Evolutionary conservation across 2,113 vertebrate genomes (phyloP), one percentile per base, ranked within the genome.

Genomic region (Pluvialis apricaria): DNA sequence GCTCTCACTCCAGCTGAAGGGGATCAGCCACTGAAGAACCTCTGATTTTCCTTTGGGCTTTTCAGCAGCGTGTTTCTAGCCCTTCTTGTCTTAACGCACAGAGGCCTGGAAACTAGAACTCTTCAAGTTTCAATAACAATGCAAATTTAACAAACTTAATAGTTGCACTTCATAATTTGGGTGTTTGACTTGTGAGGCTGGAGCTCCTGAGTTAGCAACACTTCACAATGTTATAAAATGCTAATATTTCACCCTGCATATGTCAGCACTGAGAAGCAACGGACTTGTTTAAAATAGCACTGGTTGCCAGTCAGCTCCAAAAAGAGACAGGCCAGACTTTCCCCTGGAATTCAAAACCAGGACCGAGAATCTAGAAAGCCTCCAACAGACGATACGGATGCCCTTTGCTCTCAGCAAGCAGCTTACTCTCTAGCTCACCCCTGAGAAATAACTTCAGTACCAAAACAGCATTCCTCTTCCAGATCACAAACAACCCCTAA

Each of bases 381-480:
- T 61, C 32, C 1, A 3, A 80, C 17, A 78, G 19, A 22, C 0
- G 1, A 66, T 20, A 31, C 0, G 2, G 18, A 38, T 54, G n/a
- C 34, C n/a, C 42, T 81, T 72, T 88, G 22, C 19, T 38, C 22
- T 22, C 47, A 82, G 13, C 18, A 80, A 82, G 44, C 6, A 52
- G 68, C 4, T 72, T 76, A 58, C 42, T 64, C 16, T 77, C 66
- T n/a, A 81, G 19, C 17, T 77, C 13, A 65, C 5, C 13, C 15
- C 40, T 61, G 44, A 89, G 36, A 73, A 95, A 73, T 5, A 55
- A 22, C 15, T 64, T 76, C 34, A 65, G 26, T 10, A 80, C 8
- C 22, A 47, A 70, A 81, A 52, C 9, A 54, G 29, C 19, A n/a
- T 25, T 52, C 57, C 25, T 62, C 18, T 73, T 77, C 45, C 82